Conservation (phyloP, 2,797 vertebrate species). For the Paramormyrops hopkinsi region DNA sequence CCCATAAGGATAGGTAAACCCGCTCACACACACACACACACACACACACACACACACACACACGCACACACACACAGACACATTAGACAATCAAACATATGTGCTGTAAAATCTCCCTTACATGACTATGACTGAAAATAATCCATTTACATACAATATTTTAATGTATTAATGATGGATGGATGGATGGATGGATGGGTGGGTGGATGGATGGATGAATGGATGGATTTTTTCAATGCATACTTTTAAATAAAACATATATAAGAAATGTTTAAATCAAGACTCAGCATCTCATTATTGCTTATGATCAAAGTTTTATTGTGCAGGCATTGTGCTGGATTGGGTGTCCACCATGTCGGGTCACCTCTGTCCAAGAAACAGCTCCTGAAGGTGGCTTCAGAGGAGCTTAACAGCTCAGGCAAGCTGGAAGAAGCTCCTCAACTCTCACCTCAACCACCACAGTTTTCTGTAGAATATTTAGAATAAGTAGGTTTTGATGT, state of each 20-base stretch:
- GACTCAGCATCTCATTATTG: not conserved
- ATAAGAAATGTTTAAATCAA: not conserved
- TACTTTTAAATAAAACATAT: not conserved
- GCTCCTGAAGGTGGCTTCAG: not conserved
- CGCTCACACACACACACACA: no score
- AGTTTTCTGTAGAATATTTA: not conserved
- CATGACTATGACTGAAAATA: not conserved
- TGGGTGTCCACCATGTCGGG: not conserved
- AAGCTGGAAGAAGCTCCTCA: not conserved
- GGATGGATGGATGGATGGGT: not conserved
- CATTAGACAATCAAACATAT: not conserved
- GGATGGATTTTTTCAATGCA: not conserved
- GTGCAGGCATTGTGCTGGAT: not conserved
- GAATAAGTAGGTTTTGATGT: not conserved
- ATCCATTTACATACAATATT: not conserved
- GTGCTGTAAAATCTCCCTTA: not conserved
- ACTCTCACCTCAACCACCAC: not conserved
- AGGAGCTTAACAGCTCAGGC: not conserved
- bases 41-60: no score
- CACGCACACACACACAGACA: no score
- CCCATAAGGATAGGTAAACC: no score
- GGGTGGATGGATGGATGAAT: not conserved
- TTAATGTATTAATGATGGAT: not conserved
- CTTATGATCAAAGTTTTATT: not conserved
- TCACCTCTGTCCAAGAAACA: not conserved